Percentiles rank a stretch among this genome's conserved stretches.
These are phyloP conservation scores for Thamnophis elegans DNA, from an alignment of 2,797 vertebrate genomes.

Conservation along the genomic window DNA sequence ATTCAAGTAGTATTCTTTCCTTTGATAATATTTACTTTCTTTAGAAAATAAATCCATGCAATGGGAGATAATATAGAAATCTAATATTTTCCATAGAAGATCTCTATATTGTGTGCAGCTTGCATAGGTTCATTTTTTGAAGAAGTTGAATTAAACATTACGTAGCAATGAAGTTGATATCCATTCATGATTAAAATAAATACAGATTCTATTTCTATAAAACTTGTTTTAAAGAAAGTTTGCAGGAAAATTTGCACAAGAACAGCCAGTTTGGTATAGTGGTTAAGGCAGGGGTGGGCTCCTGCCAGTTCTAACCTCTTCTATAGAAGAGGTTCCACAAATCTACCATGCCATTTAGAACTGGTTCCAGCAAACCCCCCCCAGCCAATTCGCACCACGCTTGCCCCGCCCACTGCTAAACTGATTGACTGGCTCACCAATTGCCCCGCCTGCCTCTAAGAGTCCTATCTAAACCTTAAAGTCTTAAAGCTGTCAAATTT, in stretches of 20 bases:
- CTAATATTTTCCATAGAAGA: not conserved
- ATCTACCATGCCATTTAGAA: too few relatives aligned
- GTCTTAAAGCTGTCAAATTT: too few relatives aligned
- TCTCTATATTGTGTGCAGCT: conserved; percentile 10
- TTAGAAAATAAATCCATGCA: conserved; percentile 17
- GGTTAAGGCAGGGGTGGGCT: not conserved
- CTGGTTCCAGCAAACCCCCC: too few relatives aligned
- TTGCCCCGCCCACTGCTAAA: too few relatives aligned
- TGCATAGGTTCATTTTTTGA: conserved; percentile 25
- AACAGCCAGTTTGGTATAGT: not conserved
- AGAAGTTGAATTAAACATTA: not conserved
- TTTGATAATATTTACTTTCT: conserved; percentile 32
- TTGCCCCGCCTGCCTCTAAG: too few relatives aligned
- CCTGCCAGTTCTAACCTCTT: too few relatives aligned
- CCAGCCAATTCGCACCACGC: too few relatives aligned
- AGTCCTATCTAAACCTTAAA: too few relatives aligned
- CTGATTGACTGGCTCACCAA: too few relatives aligned
- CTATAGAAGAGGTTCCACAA: too few relatives aligned
- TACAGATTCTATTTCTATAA: not conserved
- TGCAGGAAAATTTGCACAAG: not conserved
- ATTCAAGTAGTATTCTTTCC: conserved; percentile 41
- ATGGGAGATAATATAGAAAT: conserved; percentile 9
- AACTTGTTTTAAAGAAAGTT: not conserved
- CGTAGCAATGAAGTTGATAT: not conserved
- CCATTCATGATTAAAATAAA: not conserved